A percentile compares a stretch with the other conserved stretches of the same genome.
Conservation (phyloP, 2,797 vertebrate species). For the Anguilla obscura region DNA sequence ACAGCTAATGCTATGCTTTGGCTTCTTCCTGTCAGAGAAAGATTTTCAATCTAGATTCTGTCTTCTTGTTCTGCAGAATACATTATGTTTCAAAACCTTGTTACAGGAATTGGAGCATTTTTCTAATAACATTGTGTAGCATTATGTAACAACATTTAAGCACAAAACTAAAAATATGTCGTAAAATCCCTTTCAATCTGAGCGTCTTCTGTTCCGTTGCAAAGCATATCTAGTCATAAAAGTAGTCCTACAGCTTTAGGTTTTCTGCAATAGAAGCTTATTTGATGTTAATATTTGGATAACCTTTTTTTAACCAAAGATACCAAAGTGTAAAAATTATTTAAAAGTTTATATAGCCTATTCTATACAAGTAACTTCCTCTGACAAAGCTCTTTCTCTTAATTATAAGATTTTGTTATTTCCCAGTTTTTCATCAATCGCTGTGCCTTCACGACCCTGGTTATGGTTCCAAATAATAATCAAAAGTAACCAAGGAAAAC, state of each 20-base stretch:
- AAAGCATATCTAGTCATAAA: conserved; percentile 15
- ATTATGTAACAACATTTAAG: neutral
- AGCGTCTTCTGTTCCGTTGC: neutral
- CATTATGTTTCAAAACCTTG: conserved; percentile 1
- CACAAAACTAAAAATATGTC: conserved; percentile 13
- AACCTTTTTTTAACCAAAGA: neutral
- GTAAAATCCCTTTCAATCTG: neutral
- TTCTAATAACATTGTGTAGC: conserved; percentile 31
- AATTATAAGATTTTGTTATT: neutral
- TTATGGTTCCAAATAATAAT: neutral
- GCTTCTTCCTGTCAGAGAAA: neutral
- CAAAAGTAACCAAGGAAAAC: neutral
- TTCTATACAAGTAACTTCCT: neutral
- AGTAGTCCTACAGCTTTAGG: conserved; percentile 24
- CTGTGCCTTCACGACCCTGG: neutral
- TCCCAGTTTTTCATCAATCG: neutral
- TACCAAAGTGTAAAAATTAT: neutral
- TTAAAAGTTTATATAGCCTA: neutral
- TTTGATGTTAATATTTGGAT: conserved; percentile 26
- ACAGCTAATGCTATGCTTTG: neutral
- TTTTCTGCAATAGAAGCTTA: conserved; percentile 3
- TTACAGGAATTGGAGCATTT: neutral
- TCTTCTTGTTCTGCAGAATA: neutral
- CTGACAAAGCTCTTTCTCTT: neutral
- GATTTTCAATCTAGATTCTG: neutral